Percentiles rank a stretch among this genome's conserved stretches.
These are phyloP conservation scores for Mimachlamys varia DNA, from an alignment of 2,888 invertebrate genomes.

Conservation along the genomic window DNA sequence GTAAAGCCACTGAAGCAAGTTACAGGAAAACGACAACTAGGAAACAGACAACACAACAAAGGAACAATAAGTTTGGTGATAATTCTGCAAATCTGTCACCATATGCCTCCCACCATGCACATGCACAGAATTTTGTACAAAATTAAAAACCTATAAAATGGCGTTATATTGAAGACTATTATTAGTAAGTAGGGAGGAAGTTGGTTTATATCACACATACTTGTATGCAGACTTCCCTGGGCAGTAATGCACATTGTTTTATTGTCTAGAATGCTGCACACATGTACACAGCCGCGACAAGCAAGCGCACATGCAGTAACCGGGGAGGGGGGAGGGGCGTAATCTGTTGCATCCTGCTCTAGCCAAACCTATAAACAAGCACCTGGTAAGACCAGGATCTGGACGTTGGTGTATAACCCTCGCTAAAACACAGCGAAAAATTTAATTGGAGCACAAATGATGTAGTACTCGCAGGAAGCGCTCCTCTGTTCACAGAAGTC, in stretches of 20 bases:
- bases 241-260: background rate
- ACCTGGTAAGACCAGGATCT: background rate
- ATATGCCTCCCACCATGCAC: background rate
- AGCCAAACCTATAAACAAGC: background rate
- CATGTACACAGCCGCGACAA: background rate
- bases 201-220: background rate
- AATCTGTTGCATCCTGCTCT: background rate
- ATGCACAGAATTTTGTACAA: background rate
- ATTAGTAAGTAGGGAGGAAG: background rate
- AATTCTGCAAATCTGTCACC: background rate
- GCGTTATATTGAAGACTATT: background rate
- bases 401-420: background rate
- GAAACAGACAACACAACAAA: background rate
- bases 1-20: background rate
- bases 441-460: slow-evolving; percentile 16
- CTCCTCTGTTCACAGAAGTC: background rate
- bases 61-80: background rate
- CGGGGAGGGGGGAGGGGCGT: background rate
- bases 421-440: background rate
- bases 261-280: slow-evolving; percentile 18
- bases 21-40: background rate
- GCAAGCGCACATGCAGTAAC: slow-evolving; percentile 6
- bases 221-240: background rate
- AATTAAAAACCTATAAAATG: background rate
- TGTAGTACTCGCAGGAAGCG: background rate